Base-by-base conservation (phyloP, 2,797 vertebrate species). In the Phalanger gymnotis region DNA sequence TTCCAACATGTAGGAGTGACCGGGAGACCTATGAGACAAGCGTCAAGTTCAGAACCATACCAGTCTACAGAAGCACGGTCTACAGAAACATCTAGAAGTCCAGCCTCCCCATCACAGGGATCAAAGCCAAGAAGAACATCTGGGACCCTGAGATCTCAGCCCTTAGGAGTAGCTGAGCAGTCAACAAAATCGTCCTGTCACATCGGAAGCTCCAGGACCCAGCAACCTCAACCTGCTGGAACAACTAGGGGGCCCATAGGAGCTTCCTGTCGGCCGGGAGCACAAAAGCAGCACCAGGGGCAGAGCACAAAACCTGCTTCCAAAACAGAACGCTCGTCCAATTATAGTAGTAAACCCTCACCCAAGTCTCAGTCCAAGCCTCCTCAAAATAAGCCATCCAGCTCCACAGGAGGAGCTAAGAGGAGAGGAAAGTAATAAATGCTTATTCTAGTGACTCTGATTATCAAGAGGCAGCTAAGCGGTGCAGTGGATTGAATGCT, bases 341-440 rank as follows among this genome's bases (percentile, higher is more conserved):
- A 22, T 19, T 55, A 81, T 51, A 34, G 58, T 1, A 95, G 47
- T 81, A 96, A 53, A 87, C 61, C 58, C 91, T 25, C 57, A 40
- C 47, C 91, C 14, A 53, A 56, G 34, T 92, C 57, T 73, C 95
- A 90, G 19, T 57, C 34, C 52, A 94, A 19, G n/a, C 9, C 52
- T 93, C 93, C 96, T 7, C 96, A 97, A 57, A 51, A 92, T 57
- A 97, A 96, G 56, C 19, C 91, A 47, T 54, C 40, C n/a, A 28
- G 22, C 13, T 14, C 94, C 90, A 94, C 54, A 95, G 55, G 93
- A 92, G 94, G 96, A 56, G 40, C 91, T 31, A 96, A 73, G 56
- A 97, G 54, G 47, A 61, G 6, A 61, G 93, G 96, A 52, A 98
- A 94, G 52, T 94, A 5, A 91, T 98, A 34, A 96, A 34, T 87